These are phyloP conservation scores for Hanleya hanleyi DNA, from an alignment of 2,888 invertebrate genomes.

Conservation along the genomic window DNA sequence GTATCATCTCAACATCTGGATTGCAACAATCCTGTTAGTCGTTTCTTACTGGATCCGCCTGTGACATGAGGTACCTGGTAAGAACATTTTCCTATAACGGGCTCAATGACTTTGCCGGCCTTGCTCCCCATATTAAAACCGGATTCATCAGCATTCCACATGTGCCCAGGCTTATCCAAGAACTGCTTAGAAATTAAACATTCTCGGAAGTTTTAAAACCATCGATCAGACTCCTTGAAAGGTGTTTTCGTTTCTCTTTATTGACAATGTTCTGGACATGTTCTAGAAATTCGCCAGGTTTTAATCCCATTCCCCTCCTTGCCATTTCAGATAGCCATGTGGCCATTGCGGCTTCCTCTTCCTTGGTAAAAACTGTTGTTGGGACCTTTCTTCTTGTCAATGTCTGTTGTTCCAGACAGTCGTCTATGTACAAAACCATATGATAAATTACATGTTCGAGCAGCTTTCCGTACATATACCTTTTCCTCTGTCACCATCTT, in stretches of 20 bases:
- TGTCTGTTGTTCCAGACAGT: background rate
- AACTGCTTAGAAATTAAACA: slow-evolving; percentile 15
- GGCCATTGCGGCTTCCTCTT: background rate
- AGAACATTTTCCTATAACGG: too few species aligned
- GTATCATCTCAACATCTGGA: too few species aligned
- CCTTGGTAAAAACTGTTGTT: background rate
- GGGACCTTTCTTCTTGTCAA: background rate
- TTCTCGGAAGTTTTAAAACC: slow-evolving; percentile 28
- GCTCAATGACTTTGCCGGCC: too few species aligned
- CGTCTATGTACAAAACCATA: background rate
- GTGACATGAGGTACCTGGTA: too few species aligned
- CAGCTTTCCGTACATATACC: background rate
- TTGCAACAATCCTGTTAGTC: too few species aligned
- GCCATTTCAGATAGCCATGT: background rate
- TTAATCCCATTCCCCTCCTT: background rate
- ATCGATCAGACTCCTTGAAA: slow-evolving; percentile 22
- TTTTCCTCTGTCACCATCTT: background rate
- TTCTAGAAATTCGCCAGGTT: background rate
- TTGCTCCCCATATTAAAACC: slow-evolving; percentile 33
- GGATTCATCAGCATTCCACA: slow-evolving; percentile 37
- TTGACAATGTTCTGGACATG: background rate
- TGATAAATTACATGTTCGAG: background rate
- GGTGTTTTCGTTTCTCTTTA: background rate
- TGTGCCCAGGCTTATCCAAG: slow-evolving; percentile 21
- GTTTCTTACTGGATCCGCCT: too few species aligned